Evolutionary conservation across 1,140 invertebrate genomes (phyloP), one percentile per base, ranked within the genome.

Genomic region (Drosophila jambulina): DNA sequence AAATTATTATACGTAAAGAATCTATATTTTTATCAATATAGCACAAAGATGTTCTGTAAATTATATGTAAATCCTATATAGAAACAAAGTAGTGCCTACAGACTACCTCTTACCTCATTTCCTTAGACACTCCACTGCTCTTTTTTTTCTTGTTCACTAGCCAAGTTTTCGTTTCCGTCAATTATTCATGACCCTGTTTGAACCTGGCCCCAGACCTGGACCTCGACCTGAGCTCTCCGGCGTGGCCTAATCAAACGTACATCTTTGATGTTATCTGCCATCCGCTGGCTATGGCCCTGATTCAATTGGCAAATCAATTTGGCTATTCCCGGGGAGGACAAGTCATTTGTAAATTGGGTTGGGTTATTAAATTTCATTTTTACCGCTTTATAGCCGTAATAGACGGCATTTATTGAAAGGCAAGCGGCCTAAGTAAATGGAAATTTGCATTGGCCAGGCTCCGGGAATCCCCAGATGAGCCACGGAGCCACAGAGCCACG

Each of bases 401-500:
- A 90, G 75, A 78, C 75, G 78, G 65, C 87, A 88, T 84, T 90
- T 90, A 88, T 90, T 78, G 80, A 83, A 75, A 42, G 61, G 19
- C 23, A 25, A 32, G 34, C 19, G 19, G 67, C 76, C 75, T 67
- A 79, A 82, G 81, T 86, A 82, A 86, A 86, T 87, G 84, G 80
- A 87, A 87, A 82, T 87, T 82, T 87, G 69, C 69, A 78, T 86
- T 71, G 75, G 57, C 72, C 63, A 54, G 45, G 19, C 27, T 10
- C 23, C 23, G 46, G 46, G 46, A 48, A 48, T 48, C 23, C 48
- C 48, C 21, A 32, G 57, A 12, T 21, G 42, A 38, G 36, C 21
- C 19, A 29, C 53, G 34, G 56, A 58, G 32, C 21, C 19, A 29
- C 53, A 27, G 56, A 58, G 32, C 10, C 25, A 48, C 36, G 10